Percentiles rank a stretch among this genome's conserved stretches.
phyloP scores from a whole-genome alignment of 2,797 vertebrate genomes.

The Centroberyx gerrardi region DNA sequence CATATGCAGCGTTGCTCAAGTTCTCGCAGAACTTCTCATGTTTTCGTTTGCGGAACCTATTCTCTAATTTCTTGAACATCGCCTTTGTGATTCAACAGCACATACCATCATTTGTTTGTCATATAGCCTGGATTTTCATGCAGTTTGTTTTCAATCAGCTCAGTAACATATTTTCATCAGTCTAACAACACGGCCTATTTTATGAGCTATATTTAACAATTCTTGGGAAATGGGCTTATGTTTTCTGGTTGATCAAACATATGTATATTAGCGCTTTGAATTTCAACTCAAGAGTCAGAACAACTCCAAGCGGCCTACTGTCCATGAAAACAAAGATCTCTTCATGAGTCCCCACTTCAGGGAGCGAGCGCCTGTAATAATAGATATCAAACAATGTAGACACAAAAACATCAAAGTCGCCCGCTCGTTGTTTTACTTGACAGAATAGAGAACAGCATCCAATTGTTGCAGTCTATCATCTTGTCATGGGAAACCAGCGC shows the following conservation, averaged over 20 bases:
- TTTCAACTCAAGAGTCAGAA: not conserved
- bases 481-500: conserved; percentile 2
- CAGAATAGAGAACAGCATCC: conserved; percentile 16
- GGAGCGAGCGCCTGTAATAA: conserved; percentile 17
- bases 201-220: conserved; percentile 16
- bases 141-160: conserved; percentile 7
- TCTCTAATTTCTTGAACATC: not conserved
- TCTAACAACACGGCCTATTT: conserved; percentile 1
- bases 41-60: not conserved
- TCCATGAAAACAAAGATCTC: conserved; percentile 8
- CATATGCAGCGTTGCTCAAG: not conserved
- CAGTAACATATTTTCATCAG: not conserved
- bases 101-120: conserved; percentile 15
- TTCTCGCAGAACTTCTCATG: not conserved
- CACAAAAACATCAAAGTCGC: conserved; percentile 31
- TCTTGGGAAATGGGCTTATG: conserved; percentile 21
- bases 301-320: not conserved
- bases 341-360: conserved; percentile 1
- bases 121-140: not conserved
- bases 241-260: conserved; percentile 37
- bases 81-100: not conserved
- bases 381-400: conserved; percentile 39
- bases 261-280: conserved; percentile 22
- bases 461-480: conserved; percentile 17
- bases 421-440: conserved; percentile 12